Percentiles rank a stretch among this genome's conserved stretches.
Evolutionary conservation across 2,797 vertebrate genomes (phyloP).

Genomic region (Myripristis jacobus): DNA sequence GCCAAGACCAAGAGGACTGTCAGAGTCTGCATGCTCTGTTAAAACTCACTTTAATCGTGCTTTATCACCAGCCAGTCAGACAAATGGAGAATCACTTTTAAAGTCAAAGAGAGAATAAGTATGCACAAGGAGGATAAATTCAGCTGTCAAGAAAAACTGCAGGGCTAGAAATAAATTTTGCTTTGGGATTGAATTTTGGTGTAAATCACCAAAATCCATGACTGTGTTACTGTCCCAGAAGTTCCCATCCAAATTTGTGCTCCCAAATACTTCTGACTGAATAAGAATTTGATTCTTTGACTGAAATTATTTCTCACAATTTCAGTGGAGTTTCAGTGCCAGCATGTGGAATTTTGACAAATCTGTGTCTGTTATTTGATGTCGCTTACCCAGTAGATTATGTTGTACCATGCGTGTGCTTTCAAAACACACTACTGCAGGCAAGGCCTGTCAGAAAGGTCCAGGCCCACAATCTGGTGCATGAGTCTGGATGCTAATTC

Average conservation of each 20-base stretch:
- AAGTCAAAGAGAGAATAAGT: constrained; percentile 3
- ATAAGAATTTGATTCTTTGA: constrained; percentile 65
- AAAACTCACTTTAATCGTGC: constrained; percentile 4
- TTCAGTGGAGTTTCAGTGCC: constrained; percentile 53
- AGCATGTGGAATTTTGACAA: constrained; percentile 76
- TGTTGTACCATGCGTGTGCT: constrained; percentile 54
- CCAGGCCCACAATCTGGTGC: constrained; percentile 66
- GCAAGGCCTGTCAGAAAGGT: constrained; percentile 52
- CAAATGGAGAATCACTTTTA: not conserved
- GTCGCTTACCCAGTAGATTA: constrained; percentile 68
- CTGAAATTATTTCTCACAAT: constrained; percentile 68
- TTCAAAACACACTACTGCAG: constrained; percentile 64
- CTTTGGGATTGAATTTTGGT: constrained; percentile 5
- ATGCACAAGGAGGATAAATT: not conserved
- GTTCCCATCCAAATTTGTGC: constrained; percentile 25
- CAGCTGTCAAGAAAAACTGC: constrained; percentile 18
- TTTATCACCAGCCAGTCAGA: constrained; percentile 1
- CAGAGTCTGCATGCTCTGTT: not conserved
- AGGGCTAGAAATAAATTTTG: not conserved
- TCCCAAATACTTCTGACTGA: constrained; percentile 57
- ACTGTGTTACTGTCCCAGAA: constrained; percentile 25
- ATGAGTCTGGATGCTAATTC: constrained; percentile 61
- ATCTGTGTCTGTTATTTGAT: constrained; percentile 74
- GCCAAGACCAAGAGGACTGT: constrained; percentile 14
- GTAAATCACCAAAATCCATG: constrained; percentile 11